Percentiles rank a stretch among this genome's conserved stretches.
These are phyloP conservation scores for Gandaritis pyraliata DNA, from an alignment of 2,888 invertebrate species.

Conservation along the genomic window DNA sequence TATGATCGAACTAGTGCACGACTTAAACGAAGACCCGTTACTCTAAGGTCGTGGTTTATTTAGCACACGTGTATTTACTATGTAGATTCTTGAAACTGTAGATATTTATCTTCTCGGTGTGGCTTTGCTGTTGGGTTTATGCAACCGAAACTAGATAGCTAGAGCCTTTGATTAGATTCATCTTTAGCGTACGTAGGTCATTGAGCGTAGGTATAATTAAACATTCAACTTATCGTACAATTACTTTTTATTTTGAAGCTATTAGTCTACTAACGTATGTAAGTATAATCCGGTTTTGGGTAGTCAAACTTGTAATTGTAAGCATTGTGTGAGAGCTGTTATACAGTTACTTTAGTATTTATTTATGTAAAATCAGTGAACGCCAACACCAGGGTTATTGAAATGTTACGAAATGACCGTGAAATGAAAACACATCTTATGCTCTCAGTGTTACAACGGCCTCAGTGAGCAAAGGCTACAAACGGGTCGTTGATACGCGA, in stretches of 20 bases:
- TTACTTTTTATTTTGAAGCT: too few species aligned
- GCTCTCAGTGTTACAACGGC: slow-evolving; percentile 65
- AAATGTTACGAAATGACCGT: slow-evolving; percentile 79
- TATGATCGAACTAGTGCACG: slow-evolving; percentile 53
- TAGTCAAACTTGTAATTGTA: slow-evolving; percentile 44
- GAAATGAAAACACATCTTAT: slow-evolving; percentile 75
- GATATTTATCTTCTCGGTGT: neutral
- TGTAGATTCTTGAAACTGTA: slow-evolving; percentile 31
- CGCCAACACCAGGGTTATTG: slow-evolving; percentile 61
- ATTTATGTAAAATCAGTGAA: slow-evolving; percentile 55
- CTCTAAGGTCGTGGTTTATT: slow-evolving; percentile 63
- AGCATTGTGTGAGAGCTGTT: slow-evolving; percentile 48
- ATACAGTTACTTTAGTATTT: slow-evolving; percentile 49
- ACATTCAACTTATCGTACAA: too few species aligned
- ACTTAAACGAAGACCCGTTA: slow-evolving; percentile 60
- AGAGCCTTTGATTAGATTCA: too few species aligned
- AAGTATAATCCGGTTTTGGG: slow-evolving; percentile 40
- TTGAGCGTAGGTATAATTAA: too few species aligned
- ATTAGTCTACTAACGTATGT: too few species aligned
- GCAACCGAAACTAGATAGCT: too few species aligned
- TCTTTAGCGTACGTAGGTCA: too few species aligned
- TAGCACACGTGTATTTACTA: slow-evolving; percentile 55
- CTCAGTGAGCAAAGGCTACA: slow-evolving; percentile 65
- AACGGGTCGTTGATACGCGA: slow-evolving; percentile 79
- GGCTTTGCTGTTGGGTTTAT: neutral